Conservation (phyloP, 2,797 vertebrate genomes). For the Coilia nasus region DNA sequence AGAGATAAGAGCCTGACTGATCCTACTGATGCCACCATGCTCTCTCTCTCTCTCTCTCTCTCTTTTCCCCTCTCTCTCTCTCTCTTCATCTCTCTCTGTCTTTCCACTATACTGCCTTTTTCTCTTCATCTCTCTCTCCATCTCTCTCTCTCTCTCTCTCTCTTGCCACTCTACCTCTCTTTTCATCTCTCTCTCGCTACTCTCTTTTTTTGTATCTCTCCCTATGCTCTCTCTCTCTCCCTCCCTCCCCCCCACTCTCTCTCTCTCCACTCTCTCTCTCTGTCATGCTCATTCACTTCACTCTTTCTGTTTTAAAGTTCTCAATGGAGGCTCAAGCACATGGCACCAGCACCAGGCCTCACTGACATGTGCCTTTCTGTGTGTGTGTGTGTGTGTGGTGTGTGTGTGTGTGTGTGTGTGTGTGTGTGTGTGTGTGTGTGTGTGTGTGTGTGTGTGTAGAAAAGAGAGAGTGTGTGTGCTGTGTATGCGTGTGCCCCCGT, state of each 20-base stretch:
- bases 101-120: too few relatives aligned
- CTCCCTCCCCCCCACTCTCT: background rate
- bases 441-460: background rate
- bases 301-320: background rate
- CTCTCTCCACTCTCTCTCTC: constrained; percentile 10
- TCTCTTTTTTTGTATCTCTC: background rate
- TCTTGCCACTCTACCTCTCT: background rate
- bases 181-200: background rate
- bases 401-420: background rate
- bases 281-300: background rate
- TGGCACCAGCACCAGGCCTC: background rate
- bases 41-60: background rate
- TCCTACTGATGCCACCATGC: constrained; percentile 50
- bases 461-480: background rate
- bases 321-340: background rate
- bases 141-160: background rate
- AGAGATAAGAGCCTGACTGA: constrained; percentile 67
- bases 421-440: background rate
- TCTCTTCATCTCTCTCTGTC: too few relatives aligned
- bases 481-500: background rate
- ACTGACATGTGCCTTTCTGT: constrained; percentile 38
- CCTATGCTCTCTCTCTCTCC: background rate
- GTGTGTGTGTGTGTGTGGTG: constrained; percentile 38
- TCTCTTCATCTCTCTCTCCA: too few relatives aligned
- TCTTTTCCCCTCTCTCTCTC: too few relatives aligned